These are phyloP conservation scores for Hydroisotoma schaefferi DNA, from an alignment of 2,888 invertebrate genomes.

Conservation along the genomic window DNA sequence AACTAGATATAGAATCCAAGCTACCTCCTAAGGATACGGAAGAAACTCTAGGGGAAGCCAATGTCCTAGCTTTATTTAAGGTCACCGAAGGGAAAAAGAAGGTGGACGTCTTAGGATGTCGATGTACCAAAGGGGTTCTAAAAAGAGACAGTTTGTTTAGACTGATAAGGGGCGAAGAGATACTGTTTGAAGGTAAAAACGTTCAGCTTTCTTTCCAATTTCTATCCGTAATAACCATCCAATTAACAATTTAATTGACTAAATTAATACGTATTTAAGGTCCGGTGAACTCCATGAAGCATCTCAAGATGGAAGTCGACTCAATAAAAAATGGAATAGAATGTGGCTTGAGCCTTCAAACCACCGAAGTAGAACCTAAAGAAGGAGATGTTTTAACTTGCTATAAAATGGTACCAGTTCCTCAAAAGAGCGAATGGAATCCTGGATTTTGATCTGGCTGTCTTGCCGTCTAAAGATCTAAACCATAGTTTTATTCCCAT, in stretches of 20 bases:
- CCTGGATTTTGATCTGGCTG: conserved; percentile 79
- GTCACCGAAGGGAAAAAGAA: conserved; percentile 75
- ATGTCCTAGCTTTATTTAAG: conserved; percentile 75
- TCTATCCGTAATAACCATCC: neutral
- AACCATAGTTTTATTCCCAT: no score
- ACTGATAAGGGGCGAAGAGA: conserved; percentile 54
- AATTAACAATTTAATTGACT: neutral
- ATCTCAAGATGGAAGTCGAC: conserved; percentile 82
- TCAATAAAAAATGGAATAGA: conserved; percentile 78
- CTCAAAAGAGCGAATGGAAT: conserved; percentile 74
- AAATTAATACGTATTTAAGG: conserved; percentile 54
- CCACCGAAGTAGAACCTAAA: conserved; percentile 62
- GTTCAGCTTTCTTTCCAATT: no score
- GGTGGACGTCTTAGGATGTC: conserved; percentile 82
- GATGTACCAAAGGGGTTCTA: conserved; percentile 73
- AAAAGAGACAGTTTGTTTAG: conserved; percentile 65
- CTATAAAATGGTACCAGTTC: conserved; percentile 64
- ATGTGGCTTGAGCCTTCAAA: conserved; percentile 78
- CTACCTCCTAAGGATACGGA: conserved; percentile 72
- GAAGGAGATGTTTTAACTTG: conserved; percentile 76
- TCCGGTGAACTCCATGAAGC: conserved; percentile 73
- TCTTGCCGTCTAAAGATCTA: no score
- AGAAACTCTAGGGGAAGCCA: conserved; percentile 78
- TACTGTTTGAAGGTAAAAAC: conserved; percentile 41
- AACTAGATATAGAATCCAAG: conserved; percentile 67